These are phyloP conservation scores for Xylota sylvarum DNA, from an alignment of 2,888 invertebrate species.

Conservation along the genomic window DNA sequence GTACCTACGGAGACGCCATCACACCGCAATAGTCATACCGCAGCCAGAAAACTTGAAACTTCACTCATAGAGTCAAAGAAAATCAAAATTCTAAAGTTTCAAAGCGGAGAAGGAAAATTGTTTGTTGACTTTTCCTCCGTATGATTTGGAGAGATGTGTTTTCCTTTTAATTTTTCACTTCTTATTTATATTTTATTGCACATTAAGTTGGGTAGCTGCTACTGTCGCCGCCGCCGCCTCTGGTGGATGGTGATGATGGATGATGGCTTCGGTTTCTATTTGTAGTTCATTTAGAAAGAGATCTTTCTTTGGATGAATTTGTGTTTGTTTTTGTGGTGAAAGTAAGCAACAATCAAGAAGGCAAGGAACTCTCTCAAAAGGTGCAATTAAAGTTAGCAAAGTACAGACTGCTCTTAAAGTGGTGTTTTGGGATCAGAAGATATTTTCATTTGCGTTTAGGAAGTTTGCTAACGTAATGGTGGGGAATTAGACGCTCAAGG, in stretches of 20 bases:
- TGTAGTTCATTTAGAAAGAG: conserved; percentile 64
- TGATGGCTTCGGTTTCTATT: conserved; percentile 61
- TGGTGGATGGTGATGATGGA: conserved; percentile 42
- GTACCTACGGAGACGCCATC: conserved; percentile 3
- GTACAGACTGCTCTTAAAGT: conserved; percentile 37
- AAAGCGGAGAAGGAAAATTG: conserved; percentile 58
- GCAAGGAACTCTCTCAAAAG: conserved; percentile 71
- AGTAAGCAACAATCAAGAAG: conserved; percentile 68
- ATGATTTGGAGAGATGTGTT: conserved; percentile 51
- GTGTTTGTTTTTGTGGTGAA: conserved; percentile 52
- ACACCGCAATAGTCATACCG: neutral
- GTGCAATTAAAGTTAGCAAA: conserved; percentile 66
- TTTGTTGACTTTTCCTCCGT: conserved; percentile 72
- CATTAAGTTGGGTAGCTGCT: conserved; percentile 63
- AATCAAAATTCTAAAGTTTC: conserved; percentile 75
- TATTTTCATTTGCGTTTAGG: neutral
- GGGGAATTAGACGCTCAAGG: conserved; percentile 2
- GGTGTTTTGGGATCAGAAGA: too few species aligned
- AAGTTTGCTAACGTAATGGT: conserved; percentile 16
- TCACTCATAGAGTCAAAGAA: conserved; percentile 57
- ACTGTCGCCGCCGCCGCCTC: conserved; percentile 10
- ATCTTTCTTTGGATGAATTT: conserved; percentile 38
- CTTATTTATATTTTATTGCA: conserved; percentile 77
- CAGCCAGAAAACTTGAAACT: conserved; percentile 9
- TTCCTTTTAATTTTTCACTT: conserved; percentile 74